Evolutionary conservation across 2,797 vertebrate genomes (phyloP), one percentile per base, ranked within the genome.

Genomic region (Sebastes dallii): DNA sequence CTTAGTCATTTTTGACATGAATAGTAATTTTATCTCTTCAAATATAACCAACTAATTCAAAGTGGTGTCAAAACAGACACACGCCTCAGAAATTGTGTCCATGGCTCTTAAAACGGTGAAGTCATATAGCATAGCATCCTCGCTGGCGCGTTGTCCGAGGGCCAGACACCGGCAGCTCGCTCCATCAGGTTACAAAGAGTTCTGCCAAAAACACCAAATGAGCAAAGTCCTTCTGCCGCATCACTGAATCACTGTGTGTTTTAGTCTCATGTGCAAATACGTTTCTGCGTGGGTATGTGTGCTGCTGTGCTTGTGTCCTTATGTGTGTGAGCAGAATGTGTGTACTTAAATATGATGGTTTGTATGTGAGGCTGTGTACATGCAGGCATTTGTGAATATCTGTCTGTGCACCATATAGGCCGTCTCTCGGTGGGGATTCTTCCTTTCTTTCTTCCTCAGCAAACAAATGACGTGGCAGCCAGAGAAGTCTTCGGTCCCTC

Each of bases 401-500:
- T 30, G 1, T 73, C 16, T 39, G 25, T 25, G 67, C 54, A 56
- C 73, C 29, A 64, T 69, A 64, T 65, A 83, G 89, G 86, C 77
- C 71, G 82, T 86, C 79, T 81, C 88, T 62, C 83, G 0, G 84
- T 68, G 62, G 86, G 85, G 70, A 80, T 71, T 84, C 76, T 89
- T 88, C 83, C 82, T 81, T 73, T 84, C 82, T 81, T 73, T 84
- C 54, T 32, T 85, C 78, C 72, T 80, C 65, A 32, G 69, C 65
- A 92, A 91, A 92, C 78, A 90, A 91, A 86, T 85, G 83, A 25
- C 4, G 18, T 46, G 16, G 79, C 78, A 83, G 81, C 67, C 85
- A 84, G 75, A 80, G 22, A 46, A 70, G 75, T 72, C 25, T 20
- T 61, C n/a, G 50, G 32, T 78, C 82, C 86, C 82, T 66, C 16